Base-by-base conservation (phyloP, 2,113 vertebrate species). In the Loxodonta africana region DNA sequence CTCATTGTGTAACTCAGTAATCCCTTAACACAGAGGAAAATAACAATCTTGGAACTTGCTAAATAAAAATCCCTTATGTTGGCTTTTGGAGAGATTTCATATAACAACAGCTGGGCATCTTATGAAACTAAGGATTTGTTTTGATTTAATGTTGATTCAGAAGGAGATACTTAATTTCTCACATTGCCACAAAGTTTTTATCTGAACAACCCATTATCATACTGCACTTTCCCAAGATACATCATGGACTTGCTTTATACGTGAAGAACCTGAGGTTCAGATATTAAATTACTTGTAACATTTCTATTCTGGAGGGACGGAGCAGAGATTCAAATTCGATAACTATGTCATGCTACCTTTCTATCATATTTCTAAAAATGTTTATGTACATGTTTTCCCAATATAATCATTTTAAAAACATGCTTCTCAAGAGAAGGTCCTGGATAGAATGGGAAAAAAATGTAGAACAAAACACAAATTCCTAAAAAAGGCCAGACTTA, bases 31-130 rank as follows among this genome's bases (percentile, higher is more conserved):
- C 86, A 83, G 78, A 94, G 10, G 74, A 90, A 78, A 73, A 93
- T 76, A 96, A 91, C 28, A 53, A 76, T 80, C 91, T 85, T 85
- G 83, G 83, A 94, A 93, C 21, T 96, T 95, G 85, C 95, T 97
- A 88, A 90, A 67, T 92, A 94, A 97, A 95, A 94, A 83, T 90
- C 46, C 78, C 77, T 88, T 94, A 60, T 53, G n/a, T 74, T 94
- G 73, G 41, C 67, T 88, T 93, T 73, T 94, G n/a, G 85, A 92
- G 88, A n/a, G n/a, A 90, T 97, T 97, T 97, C 93, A 86, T n/a
- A 37, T 69, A 92, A 88, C 67, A 95, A 62, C 60, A 95, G 91
- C 85, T 92, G 80, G 76, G 51, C 46, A 78, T 96, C 81, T 94
- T 95, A 95, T 6, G 83, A 96, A 96, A 85, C 60, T 30, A 57